Conservation (phyloP, 1,140 invertebrate genomes). For the Chionoecetes opilio region DNA sequence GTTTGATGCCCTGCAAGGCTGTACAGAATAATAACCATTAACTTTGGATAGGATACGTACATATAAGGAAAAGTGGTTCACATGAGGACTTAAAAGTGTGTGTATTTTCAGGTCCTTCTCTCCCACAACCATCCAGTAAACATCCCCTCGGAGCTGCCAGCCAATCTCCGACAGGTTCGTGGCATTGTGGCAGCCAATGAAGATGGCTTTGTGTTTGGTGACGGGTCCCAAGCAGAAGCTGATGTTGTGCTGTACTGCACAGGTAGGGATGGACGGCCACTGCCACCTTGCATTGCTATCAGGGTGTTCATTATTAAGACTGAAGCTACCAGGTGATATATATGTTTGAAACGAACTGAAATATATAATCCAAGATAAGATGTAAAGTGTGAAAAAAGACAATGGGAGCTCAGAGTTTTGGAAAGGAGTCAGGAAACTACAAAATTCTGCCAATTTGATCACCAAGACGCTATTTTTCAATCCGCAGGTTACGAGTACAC, state of each 20-base stretch:
- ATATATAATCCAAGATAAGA: too few relatives aligned
- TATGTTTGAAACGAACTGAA: too few relatives aligned
- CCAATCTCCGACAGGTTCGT: slow-evolving; percentile 66
- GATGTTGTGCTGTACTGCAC: slow-evolving; percentile 69
- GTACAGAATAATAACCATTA: too few relatives aligned
- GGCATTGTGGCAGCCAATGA: slow-evolving; percentile 59
- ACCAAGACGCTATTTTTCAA: neutral
- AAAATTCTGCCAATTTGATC: neutral
- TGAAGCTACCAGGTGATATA: neutral
- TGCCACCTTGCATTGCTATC: neutral
- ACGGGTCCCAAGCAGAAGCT: slow-evolving; percentile 66
- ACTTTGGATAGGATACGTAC: too few relatives aligned
- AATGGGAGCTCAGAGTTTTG: too few relatives aligned
- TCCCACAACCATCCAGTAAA: slow-evolving; percentile 65
- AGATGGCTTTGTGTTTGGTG: slow-evolving; percentile 65
- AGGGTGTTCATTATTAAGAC: neutral
- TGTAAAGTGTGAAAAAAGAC: too few relatives aligned
- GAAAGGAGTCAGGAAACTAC: neutral
- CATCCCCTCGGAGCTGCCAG: slow-evolving; percentile 63
- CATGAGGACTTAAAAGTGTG: neutral
- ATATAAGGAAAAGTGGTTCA: neutral
- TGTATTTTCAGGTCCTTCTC: slow-evolving; percentile 52
- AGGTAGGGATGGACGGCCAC: slow-evolving; percentile 37
- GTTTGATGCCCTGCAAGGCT: too few relatives aligned
- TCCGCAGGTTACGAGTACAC: slow-evolving; percentile 90